These are phyloP conservation scores for Halictus quadricinctus DNA, from an alignment of 2,888 invertebrate genomes.

Conservation along the genomic window DNA sequence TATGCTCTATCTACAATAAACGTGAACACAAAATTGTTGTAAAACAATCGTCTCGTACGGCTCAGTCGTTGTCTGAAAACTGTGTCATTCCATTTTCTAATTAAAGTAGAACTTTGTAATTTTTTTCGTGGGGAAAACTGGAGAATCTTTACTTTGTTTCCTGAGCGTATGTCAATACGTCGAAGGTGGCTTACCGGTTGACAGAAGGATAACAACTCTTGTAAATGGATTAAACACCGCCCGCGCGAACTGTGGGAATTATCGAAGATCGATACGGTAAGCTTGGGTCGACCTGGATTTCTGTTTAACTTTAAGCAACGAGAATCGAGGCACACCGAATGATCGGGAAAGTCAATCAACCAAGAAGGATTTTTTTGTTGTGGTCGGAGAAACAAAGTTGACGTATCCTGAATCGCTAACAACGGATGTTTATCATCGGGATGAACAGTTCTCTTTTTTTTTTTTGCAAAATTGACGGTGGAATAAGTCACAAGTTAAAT, in stretches of 20 bases:
- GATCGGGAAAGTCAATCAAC: constrained; percentile 18
- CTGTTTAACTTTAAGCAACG: constrained; percentile 40
- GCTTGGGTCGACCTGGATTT: constrained; percentile 51
- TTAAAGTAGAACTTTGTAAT: not conserved
- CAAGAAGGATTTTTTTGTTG: not conserved
- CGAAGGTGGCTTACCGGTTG: constrained; percentile 65
- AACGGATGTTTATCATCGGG: not conserved
- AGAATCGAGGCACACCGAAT: constrained; percentile 12
- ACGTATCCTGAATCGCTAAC: not conserved
- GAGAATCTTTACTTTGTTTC: not conserved
- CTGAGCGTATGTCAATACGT: constrained; percentile 62
- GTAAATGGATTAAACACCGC: constrained; percentile 68
- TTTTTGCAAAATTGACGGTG: not conserved
- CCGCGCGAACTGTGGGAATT: constrained; percentile 52
- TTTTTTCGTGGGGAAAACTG: not conserved
- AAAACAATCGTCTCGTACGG: not conserved
- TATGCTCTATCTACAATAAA: not conserved
- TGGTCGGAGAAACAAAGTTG: no score
- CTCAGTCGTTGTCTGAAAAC: not conserved
- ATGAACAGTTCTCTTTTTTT: not conserved
- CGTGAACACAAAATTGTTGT: not conserved
- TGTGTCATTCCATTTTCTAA: not conserved
- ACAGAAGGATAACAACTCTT: constrained; percentile 61
- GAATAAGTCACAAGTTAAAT: not conserved
- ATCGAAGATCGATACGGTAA: constrained; percentile 58